Base-by-base conservation (phyloP, 2,113 vertebrate species). In the Bolborhynchus lineola region DNA sequence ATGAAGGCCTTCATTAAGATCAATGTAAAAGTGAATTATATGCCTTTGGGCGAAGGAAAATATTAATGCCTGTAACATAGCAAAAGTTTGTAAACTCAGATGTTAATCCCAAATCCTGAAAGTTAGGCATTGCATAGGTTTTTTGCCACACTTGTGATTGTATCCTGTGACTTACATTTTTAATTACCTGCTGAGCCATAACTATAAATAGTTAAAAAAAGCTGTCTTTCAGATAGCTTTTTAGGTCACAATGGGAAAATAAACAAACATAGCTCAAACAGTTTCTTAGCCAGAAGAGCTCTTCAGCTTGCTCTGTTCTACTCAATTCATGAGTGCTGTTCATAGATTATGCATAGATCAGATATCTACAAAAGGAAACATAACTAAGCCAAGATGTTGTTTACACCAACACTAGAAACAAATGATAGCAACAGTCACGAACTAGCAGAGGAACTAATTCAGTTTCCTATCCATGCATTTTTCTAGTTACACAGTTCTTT, bases 301-400 rank as follows among this genome's bases (percentile, higher is more conserved):
- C 60, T 92, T 86, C 26, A 47, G 3, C 57, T 60, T 90, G n/a
- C 60, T 62, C 50, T 94, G 31, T 44, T 88, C 88, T 65, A 52
- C 85, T 53, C 50, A 95, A 31, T 67, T 80, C 47, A 79, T 0
- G 0, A 96, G 33, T 37, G 28, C 21, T 95, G 47, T 52, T 88
- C 82, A 85, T 9, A 93, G 78, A 91, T 86, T 55, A 50, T 64
- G 75, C 76, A 81, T 52, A 63, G 76, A 92, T 62, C 84, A 91
- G 91, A 83, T 63, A 88, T 77, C 85, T 92, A 86, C 86, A 80
- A 85, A 93, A 92, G 86, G 70, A 82, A 91, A 72, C 21, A 74
- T 82, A 96, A 86, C 29, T 17, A 97, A 97, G 62, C 29, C 85
- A 95, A 90, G 90, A 93, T 68, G 84, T 79, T 96, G 86, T 87